Evolutionary conservation across 2,888 invertebrate genomes (phyloP).

Genomic region (Pheosia gnoma): DNA sequence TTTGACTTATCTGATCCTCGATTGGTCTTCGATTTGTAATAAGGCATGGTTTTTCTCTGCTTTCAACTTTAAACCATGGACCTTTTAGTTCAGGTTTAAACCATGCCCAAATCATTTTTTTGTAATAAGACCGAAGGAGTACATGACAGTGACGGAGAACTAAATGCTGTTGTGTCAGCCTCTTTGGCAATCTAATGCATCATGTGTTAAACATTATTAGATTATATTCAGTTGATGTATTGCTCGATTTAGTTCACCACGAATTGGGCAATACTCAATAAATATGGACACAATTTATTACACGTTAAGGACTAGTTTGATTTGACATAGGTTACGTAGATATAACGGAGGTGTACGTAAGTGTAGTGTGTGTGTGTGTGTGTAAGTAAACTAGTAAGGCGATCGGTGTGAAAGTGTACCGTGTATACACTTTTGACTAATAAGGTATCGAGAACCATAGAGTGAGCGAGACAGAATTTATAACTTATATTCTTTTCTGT

Average conservation of each 20-base stretch:
- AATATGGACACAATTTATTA: conserved; percentile 67
- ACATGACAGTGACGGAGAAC: conserved; percentile 18
- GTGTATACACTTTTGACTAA: conserved; percentile 16
- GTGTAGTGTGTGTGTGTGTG: conserved; percentile 1
- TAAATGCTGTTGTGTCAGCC: conserved; percentile 28
- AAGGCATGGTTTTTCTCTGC: too few relatives aligned
- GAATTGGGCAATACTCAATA: conserved; percentile 47
- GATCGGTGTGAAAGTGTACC: conserved; percentile 15
- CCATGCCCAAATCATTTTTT: too few relatives aligned
- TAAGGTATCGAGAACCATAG: too few relatives aligned
- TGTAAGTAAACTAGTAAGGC: conserved; percentile 18
- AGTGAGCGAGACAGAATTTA: background rate
- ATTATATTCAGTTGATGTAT: conserved; percentile 29
- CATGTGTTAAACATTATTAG: conserved; percentile 29
- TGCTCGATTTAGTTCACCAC: conserved; percentile 47
- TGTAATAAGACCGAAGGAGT: too few relatives aligned
- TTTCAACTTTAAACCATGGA: too few relatives aligned
- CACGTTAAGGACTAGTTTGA: conserved; percentile 50
- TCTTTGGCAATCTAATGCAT: conserved; percentile 30
- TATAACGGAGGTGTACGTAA: conserved; percentile 48
- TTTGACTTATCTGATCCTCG: too few relatives aligned
- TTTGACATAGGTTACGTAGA: conserved; percentile 53
- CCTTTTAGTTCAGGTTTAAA: too few relatives aligned
- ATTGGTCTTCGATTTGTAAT: too few relatives aligned
- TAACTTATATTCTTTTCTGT: background rate